Conservation (phyloP, 2,888 invertebrate genomes). For the Caradrina clavipalpis region DNA sequence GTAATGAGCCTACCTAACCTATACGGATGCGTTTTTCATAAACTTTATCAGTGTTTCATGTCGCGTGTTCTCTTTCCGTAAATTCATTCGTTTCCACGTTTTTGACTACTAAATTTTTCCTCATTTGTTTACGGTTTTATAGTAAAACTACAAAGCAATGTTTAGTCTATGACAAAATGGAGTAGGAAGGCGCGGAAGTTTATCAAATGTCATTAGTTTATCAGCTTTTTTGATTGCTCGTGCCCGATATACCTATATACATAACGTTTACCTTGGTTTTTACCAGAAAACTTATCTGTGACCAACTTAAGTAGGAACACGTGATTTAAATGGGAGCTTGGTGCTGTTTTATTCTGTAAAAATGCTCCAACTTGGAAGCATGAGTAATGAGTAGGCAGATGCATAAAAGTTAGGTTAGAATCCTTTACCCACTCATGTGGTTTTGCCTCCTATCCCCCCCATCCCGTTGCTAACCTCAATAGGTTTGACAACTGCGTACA, state of each 20-base stretch:
- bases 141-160: not conserved
- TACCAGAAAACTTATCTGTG: not conserved
- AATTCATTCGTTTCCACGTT: constrained; percentile 16
- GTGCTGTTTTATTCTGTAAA: not conserved
- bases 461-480: constrained; percentile 80
- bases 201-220: constrained; percentile 49
- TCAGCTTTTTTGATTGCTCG: constrained; percentile 24
- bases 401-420: not conserved
- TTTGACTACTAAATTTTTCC: constrained; percentile 5
- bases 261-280: not conserved
- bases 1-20: constrained; percentile 23
- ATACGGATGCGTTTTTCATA: constrained; percentile 19
- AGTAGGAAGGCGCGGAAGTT: constrained; percentile 13
- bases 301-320: not conserved
- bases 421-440: not conserved
- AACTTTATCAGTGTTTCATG: constrained; percentile 18
- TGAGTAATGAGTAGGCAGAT: not conserved
- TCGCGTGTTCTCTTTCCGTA: constrained; percentile 15
- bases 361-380: not conserved
- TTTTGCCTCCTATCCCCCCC: constrained; percentile 66
- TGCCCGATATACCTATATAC: not conserved
- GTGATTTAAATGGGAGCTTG: no score
- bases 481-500: constrained; percentile 81
- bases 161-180: constrained; percentile 17
- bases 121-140: not conserved